Conservation (phyloP, 2,113 vertebrate species). For the Forbesichthys papilliferus region DNA sequence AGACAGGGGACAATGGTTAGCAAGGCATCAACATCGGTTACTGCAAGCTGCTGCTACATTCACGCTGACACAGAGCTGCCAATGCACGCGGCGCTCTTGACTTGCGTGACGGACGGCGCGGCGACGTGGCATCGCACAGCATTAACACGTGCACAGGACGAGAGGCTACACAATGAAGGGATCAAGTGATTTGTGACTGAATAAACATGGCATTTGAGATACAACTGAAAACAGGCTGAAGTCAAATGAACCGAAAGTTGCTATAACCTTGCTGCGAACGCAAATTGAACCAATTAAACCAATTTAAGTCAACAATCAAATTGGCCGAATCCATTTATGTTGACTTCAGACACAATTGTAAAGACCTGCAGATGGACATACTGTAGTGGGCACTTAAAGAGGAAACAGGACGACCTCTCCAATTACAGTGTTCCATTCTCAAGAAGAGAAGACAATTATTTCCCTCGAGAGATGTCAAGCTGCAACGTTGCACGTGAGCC, state of each 20-base stretch:
- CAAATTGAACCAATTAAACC: neutral
- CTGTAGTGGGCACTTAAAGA: neutral
- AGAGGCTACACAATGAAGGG: neutral
- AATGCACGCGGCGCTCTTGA: neutral
- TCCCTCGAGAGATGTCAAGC: slow-evolving; percentile 9
- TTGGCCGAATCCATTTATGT: neutral
- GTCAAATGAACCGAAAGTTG: slow-evolving; percentile 7
- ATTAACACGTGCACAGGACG: slow-evolving; percentile 6
- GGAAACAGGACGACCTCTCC: neutral
- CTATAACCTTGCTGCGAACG: slow-evolving; percentile 5
- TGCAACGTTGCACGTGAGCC: neutral
- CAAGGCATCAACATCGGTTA: slow-evolving; percentile 5
- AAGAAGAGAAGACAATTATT: neutral
- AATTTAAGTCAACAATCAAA: neutral
- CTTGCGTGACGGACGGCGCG: neutral
- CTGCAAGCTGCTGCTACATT: neutral
- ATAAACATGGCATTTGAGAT: slow-evolving; percentile 12
- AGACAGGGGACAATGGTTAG: neutral
- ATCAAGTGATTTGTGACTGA: neutral
- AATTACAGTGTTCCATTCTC: neutral
- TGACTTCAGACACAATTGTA: neutral
- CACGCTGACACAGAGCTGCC: neutral
- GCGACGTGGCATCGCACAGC: neutral
- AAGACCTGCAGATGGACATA: neutral
- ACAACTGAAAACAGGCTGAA: neutral